A percentile compares a stretch with the other conserved stretches of the same genome.
Evolutionary conservation across 2,888 invertebrate genomes (phyloP).

Genomic region (Galerucella nymphaeae): DNA sequence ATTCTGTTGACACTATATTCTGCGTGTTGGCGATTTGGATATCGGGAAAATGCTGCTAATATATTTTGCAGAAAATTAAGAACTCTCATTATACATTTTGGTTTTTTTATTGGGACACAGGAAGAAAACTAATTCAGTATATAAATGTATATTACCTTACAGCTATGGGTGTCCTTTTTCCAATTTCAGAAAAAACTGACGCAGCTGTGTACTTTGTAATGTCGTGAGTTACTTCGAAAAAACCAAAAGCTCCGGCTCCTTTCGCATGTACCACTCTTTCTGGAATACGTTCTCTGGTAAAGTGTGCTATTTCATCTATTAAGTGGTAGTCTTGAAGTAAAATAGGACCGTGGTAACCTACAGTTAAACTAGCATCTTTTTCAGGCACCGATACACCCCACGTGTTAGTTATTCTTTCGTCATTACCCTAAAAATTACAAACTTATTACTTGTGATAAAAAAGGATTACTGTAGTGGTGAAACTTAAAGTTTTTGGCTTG

Average conservation of each 20-base stretch:
- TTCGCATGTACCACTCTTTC: conserved; percentile 97
- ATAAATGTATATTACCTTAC: conserved; percentile 67
- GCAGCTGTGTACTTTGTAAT: conserved; percentile 84
- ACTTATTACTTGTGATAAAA: too few relatives aligned
- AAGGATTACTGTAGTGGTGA: too few relatives aligned
- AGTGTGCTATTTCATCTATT: conserved; percentile 83
- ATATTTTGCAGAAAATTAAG: too few relatives aligned
- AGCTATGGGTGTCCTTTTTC: conserved; percentile 83
- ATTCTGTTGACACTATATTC: too few relatives aligned
- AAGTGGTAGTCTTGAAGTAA: conserved; percentile 86
- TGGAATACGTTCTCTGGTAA: conserved; percentile 92
- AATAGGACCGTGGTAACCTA: conserved; percentile 87
- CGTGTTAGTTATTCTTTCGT: conserved; percentile 78
- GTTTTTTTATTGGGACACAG: too few relatives aligned
- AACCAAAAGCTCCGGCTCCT: conserved; percentile 89
- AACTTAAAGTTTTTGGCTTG: too few relatives aligned
- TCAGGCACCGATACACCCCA: conserved; percentile 85
- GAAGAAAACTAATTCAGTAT: background rate
- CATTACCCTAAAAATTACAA: conserved; percentile 68
- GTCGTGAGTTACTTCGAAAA: conserved; percentile 89
- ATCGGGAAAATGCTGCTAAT: background rate
- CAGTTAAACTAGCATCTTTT: conserved; percentile 82
- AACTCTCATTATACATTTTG: too few relatives aligned
- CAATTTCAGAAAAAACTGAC: conserved; percentile 79
- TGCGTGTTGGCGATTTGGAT: background rate